Conservation (phyloP, 2,888 invertebrate species). For the Apodemia hepburni region DNA sequence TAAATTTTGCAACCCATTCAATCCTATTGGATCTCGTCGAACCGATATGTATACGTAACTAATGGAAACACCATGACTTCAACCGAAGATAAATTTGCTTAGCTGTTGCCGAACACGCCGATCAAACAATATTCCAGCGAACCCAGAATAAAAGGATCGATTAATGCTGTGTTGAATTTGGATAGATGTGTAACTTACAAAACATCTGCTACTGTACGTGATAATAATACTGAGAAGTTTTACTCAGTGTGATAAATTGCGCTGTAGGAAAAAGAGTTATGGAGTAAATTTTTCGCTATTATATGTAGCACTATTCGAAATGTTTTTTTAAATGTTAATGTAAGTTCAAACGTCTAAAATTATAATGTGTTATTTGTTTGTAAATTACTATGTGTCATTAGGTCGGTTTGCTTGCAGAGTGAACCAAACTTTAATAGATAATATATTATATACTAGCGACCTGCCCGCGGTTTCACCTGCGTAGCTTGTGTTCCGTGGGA, state of each 20-base stretch:
- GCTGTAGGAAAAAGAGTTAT: not conserved
- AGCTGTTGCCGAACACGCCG: slow-evolving; percentile 2
- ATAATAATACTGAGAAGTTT: slow-evolving; percentile 5
- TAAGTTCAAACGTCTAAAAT: no score
- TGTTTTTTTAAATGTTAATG: no score
- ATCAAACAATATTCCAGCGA: slow-evolving; percentile 8
- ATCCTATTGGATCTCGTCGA: not conserved
- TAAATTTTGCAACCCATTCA: slow-evolving; percentile 3
- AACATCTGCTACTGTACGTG: slow-evolving; percentile 2
- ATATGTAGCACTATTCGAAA: no score
- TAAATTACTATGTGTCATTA: no score
- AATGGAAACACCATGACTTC: slow-evolving; percentile 4
- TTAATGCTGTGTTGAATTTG: not conserved
- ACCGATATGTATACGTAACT: slow-evolving; percentile 1
- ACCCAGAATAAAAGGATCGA: slow-evolving; percentile 1
- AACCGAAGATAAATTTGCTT: slow-evolving; percentile 12
- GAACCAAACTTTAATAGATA: no score
- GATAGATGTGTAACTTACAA: not conserved
- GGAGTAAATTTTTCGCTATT: not conserved
- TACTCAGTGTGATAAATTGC: not conserved
- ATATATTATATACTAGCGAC: no score
- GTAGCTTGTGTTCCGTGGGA: no score
- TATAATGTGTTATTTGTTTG: no score
- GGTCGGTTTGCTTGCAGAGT: no score
- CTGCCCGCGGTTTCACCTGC: no score